A percentile compares a stretch with the other conserved stretches of the same genome.
Evolutionary conservation across 2,797 vertebrate genomes (phyloP).

Genomic region (Phaenicophaeus curvirostris): DNA sequence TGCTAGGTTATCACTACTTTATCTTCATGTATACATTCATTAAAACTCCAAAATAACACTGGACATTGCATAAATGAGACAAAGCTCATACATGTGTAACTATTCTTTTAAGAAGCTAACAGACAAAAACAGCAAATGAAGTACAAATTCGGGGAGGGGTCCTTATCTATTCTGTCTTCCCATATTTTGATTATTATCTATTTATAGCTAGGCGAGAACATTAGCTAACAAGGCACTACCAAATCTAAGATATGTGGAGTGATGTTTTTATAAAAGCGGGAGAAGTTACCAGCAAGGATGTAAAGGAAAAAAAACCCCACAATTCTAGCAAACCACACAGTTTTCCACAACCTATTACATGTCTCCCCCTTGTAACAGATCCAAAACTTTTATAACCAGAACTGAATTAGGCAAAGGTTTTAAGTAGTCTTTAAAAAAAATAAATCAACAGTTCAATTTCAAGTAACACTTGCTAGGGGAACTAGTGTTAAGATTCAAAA

Average conservation of each 20-base stretch:
- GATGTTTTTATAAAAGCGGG: neutral
- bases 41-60: slow-evolving; percentile 38
- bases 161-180: neutral
- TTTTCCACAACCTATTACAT: neutral
- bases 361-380: neutral
- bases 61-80: slow-evolving; percentile 53
- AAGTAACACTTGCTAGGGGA: neutral
- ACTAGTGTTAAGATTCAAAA: neutral
- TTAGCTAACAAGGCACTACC: neutral
- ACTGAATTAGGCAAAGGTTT: neutral
- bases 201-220: neutral
- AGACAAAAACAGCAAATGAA: slow-evolving; percentile 38
- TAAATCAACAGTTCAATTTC: neutral
- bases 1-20: slow-evolving; percentile 29
- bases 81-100: slow-evolving; percentile 35
- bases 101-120: slow-evolving; percentile 36
- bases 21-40: slow-evolving; percentile 46
- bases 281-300: neutral
- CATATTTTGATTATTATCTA: neutral
- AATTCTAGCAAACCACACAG: neutral
- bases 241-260: neutral
- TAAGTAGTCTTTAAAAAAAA: neutral
- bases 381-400: neutral
- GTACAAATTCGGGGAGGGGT: neutral
- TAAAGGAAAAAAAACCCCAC: neutral